These are phyloP conservation scores for Strongylocentrotus purpuratus DNA, from an alignment of 35 echinoderm and acorn worm species.

Conservation along the genomic window DNA sequence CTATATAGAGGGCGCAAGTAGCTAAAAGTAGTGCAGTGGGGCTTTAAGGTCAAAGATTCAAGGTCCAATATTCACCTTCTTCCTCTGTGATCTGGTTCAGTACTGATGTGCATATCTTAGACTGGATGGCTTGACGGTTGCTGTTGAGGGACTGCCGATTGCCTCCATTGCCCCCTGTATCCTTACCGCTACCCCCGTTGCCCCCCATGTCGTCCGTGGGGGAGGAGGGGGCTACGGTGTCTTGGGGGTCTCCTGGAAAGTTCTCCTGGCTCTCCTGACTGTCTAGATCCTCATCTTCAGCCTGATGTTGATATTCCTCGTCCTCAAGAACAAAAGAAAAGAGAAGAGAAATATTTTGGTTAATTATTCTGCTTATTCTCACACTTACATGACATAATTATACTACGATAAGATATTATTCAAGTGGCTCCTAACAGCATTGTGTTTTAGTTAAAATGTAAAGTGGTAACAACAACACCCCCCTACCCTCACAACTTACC, in stretches of 20 bases:
- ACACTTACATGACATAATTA: too few species aligned
- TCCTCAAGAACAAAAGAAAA: slow-evolving; percentile 45
- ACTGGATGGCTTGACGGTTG: slow-evolving; percentile 36
- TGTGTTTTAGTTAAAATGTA: too few species aligned
- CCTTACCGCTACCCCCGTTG: neutral
- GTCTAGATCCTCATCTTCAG: slow-evolving; percentile 62
- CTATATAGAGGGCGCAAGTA: too few species aligned
- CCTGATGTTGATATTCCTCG: slow-evolving; percentile 82
- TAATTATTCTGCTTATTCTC: too few species aligned
- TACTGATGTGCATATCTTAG: slow-evolving; percentile 65
- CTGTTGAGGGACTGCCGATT: slow-evolving; percentile 31
- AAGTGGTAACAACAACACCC: too few species aligned
- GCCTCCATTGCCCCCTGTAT: neutral
- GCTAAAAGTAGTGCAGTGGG: too few species aligned
- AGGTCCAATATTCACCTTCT: slow-evolving; percentile 74
- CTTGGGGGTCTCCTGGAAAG: slow-evolving; percentile 22
- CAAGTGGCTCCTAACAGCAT: too few species aligned
- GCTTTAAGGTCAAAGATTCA: neutral
- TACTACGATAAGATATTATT: too few species aligned
- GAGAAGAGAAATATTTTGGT: slow-evolving; percentile 23
- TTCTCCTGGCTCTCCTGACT: slow-evolving; percentile 41
- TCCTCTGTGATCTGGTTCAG: slow-evolving; percentile 96
- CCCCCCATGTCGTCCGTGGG: neutral
- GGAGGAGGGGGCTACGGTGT: slow-evolving; percentile 7
- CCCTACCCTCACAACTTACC: neutral